Evolutionary conservation across 53 echinoderm and acorn worm genomes (phyloP), one percentile per base, ranked within the genome.

Genomic region (Pentamera pediparva): DNA sequence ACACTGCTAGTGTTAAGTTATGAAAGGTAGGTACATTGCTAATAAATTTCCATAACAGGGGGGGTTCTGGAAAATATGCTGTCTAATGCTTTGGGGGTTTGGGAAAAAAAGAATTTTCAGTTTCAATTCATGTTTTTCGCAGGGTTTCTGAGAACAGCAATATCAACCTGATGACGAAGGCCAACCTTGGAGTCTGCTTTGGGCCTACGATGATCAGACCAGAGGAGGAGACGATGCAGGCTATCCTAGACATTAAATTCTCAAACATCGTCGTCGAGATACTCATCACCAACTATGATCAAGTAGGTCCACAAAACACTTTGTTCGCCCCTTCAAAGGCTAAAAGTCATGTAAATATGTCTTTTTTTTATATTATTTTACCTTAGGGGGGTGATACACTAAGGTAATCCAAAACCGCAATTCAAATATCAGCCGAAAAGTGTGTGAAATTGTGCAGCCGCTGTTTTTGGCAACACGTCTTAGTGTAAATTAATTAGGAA

Each of bases 221-320:
- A 0, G 95, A 95, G 49, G 95, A 95, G 63, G 96, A 95, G 75
- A 95, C 96, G 1, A 90, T 95, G 90, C 87, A 88, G 28, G 96
- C 96, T 35, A 95, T 95, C 75, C 87, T 95, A 82, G 96, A 95
- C 59, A 95, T 95, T 75, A 95, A 95, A 74, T 95, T 95, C 82
- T 91, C 90, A 21, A 95, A 95, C 69, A 95, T 95, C 29, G 85
- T 95, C n/a, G 81, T 95, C 26, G 96, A 91, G 80, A 95, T 95
- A 20, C 88, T 95, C 35, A 95, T 95, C 50, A 74, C 59, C 32
- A 61, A 95, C 64, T 95, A 95, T 41, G 82, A 88, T 12, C 87
- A 89, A 81, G 94, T 94, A 61, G 15, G 38, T 56, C 5, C 39
- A 55, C 2, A 55, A 9, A 19, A 19, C 17, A 18, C 10, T 55